phyloP scores from a whole-genome alignment of 2,888 invertebrate species.

The Protonemura montana region DNA sequence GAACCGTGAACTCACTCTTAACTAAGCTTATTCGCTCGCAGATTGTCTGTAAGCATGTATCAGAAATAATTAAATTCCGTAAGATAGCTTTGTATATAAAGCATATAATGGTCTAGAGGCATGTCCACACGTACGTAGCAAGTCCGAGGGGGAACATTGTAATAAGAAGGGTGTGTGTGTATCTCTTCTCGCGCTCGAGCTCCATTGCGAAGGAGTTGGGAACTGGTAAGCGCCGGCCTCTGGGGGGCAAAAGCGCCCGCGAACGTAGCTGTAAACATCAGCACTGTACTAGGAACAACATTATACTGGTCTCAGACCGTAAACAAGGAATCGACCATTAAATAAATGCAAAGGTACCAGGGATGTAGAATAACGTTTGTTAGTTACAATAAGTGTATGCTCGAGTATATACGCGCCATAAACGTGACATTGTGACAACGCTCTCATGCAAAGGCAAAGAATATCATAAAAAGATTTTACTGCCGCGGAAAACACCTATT shows the following conservation, averaged over 20 bases:
- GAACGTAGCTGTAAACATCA: background rate
- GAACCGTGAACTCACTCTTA: background rate
- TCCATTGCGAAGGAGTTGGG: background rate
- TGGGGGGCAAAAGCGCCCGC: background rate
- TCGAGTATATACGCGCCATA: background rate
- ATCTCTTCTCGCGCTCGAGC: background rate
- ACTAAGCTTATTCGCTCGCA: background rate
- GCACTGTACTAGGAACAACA: background rate
- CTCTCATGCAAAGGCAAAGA: background rate
- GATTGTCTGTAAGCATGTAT: background rate
- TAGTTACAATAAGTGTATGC: conserved; percentile 3
- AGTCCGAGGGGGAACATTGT: background rate
- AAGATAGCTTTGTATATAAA: background rate
- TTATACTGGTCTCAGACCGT: background rate
- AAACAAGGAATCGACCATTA: conserved; percentile 12
- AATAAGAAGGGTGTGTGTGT: background rate
- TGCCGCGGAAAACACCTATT: background rate
- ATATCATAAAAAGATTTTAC: background rate
- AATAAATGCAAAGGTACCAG: background rate
- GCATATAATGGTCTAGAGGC: background rate
- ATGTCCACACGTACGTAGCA: background rate
- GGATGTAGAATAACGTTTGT: background rate
- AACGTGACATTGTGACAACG: background rate
- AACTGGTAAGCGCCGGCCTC: background rate
- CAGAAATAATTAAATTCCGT: conserved; percentile 12